A percentile compares a stretch with the other conserved stretches of the same genome.
Conservation (phyloP, 2,888 invertebrate species). For the Serrognathus titanus region DNA sequence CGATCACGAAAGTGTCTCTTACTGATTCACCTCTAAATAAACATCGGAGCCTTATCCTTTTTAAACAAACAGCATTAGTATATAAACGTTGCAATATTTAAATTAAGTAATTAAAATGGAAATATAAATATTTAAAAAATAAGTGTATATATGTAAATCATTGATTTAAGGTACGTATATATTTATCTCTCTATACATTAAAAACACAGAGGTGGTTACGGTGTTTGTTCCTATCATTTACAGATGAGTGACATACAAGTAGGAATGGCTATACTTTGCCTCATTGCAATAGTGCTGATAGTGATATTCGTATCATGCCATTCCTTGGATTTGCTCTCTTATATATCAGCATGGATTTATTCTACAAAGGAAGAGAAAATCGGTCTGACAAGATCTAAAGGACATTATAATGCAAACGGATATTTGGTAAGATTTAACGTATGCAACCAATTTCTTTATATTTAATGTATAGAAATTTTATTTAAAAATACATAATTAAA, state of each 20-base stretch:
- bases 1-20: too few species aligned
- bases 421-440: constrained; percentile 55
- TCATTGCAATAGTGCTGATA: constrained; percentile 46
- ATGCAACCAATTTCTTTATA: not conserved
- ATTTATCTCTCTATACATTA: too few species aligned
- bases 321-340: constrained; percentile 48
- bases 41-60: too few species aligned
- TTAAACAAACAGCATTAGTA: too few species aligned
- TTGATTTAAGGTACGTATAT: too few species aligned
- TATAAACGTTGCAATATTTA: too few species aligned
- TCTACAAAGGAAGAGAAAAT: constrained; percentile 56
- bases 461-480: too few species aligned
- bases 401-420: constrained; percentile 63
- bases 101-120: too few species aligned
- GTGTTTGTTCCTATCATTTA: constrained; percentile 20
- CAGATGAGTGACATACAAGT: constrained; percentile 48
- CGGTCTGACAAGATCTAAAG: constrained; percentile 52
- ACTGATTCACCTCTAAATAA: too few species aligned
- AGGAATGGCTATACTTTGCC: constrained; percentile 42
- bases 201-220: not conserved
- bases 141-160: too few species aligned
- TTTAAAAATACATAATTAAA: too few species aligned
- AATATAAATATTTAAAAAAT: too few species aligned
- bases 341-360: constrained; percentile 51
- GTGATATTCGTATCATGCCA: constrained; percentile 48